These are phyloP conservation scores for Orthonevra nobilis DNA, from an alignment of 2,888 invertebrate species.

Conservation along the genomic window DNA sequence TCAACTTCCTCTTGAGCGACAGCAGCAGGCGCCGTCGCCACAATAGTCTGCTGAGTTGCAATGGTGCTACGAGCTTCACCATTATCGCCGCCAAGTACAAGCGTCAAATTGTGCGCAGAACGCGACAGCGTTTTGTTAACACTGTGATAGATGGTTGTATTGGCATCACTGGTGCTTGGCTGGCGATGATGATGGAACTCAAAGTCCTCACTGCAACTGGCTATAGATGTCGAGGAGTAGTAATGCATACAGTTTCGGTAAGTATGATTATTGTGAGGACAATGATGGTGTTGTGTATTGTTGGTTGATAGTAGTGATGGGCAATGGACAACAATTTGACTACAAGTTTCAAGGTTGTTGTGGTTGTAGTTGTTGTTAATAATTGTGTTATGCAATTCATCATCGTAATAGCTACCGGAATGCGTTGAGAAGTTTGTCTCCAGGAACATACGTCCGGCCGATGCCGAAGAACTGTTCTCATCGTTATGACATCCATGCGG, in stretches of 20 bases:
- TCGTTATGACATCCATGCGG: constrained; percentile 68
- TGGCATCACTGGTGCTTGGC: constrained; percentile 37
- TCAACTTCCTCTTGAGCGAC: constrained; percentile 72
- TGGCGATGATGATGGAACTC: constrained; percentile 51
- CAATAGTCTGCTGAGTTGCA: constrained; percentile 61
- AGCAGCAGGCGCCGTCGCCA: constrained; percentile 61
- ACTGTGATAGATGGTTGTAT: constrained; percentile 47
- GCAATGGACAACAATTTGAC: constrained; percentile 71
- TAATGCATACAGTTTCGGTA: constrained; percentile 73
- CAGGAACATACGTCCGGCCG: constrained; percentile 76
- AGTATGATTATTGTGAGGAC: constrained; percentile 62
- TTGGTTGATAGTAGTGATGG: constrained; percentile 63
- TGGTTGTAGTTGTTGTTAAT: constrained; percentile 57
- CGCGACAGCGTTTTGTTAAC: constrained; percentile 51
- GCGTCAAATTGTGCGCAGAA: constrained; percentile 60
- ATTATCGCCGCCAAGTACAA: constrained; percentile 40
- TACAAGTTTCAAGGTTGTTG: constrained; percentile 67
- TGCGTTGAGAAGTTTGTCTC: constrained; percentile 76
- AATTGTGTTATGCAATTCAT: constrained; percentile 63
- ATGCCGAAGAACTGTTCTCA: constrained; percentile 58
- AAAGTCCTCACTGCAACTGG: constrained; percentile 66
- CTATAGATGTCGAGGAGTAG: constrained; percentile 74
- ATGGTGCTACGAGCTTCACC: constrained; percentile 49
- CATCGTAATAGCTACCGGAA: constrained; percentile 77
- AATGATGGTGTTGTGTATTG: constrained; percentile 52